Base-by-base conservation (phyloP, 2,888 invertebrate species). In the Fragum sueziense region DNA sequence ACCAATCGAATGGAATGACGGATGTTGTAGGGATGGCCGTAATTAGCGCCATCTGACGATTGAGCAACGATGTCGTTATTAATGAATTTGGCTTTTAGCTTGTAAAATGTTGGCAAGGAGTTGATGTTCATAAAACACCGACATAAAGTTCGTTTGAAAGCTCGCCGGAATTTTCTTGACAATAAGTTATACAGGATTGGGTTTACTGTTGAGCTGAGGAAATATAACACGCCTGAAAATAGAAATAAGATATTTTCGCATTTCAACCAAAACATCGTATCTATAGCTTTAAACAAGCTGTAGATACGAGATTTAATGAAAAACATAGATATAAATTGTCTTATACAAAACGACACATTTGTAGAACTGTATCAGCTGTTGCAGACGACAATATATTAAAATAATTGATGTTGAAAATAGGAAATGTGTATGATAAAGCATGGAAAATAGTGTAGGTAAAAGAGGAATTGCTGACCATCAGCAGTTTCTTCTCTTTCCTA, bases 111-210 rank as follows among this genome's bases (percentile, higher is more conserved):
- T 14, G 90, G 89, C n/a, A 90, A 80, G 51, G 87, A 84, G 29
- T 90, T 87, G 3, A 89, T 75, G 61, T 87, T 81, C 14, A 85
- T 67, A 75, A 88, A 90, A 68, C 91, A 90, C 59, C 91, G 87
- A 70, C 91, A 92, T 59, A 93, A 86, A 9, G 93, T 93, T 72
- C 93, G 97, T 96, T 96, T 97, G 94, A 98, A 98, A 62, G 98
- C 98, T 85, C 96, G 96, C 34, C 98, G 95, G 93, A 98, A 98
- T 93, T 98, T 97, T 93, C 97, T 96, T 17, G 97, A 98, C 97
- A 98, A 97, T 71, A 98, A 96, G 93, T 98, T 97, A 94, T 98
- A 98, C 54, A 98, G 95, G 85, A 98, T 95, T 0, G 98, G 98
- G 93, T 98, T 98, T 90, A 98, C 96, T 88, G 97, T 97, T 9